A percentile compares a stretch with the other conserved stretches of the same genome.
Conservation (phyloP, 2,797 vertebrate species). For the Acanthopagrus latus region DNA sequence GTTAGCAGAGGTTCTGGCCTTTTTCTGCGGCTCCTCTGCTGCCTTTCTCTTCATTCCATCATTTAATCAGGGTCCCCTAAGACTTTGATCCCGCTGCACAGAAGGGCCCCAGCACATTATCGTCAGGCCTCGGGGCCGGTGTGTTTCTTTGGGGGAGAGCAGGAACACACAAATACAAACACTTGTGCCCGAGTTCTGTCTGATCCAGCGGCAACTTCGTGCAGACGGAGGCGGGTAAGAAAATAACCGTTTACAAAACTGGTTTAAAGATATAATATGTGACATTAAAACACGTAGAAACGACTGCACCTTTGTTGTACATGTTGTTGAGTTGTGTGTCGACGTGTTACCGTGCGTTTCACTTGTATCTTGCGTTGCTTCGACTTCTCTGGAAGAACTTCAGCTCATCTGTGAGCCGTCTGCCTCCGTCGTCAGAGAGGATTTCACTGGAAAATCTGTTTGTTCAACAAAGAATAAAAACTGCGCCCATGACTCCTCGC, state of each 20-base stretch:
- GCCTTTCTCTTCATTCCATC: slow-evolving; percentile 43
- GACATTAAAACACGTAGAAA: too few relatives aligned
- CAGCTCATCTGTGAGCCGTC: too few relatives aligned
- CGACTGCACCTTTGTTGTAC: too few relatives aligned
- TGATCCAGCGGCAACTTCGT: neutral
- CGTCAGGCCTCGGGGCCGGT: slow-evolving; percentile 14
- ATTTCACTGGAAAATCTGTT: too few relatives aligned
- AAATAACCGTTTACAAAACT: neutral
- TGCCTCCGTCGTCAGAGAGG: too few relatives aligned
- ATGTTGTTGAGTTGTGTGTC: too few relatives aligned
- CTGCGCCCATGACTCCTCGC: too few relatives aligned
- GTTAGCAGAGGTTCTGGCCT: slow-evolving; percentile 39
- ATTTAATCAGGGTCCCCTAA: slow-evolving; percentile 53
- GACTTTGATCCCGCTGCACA: slow-evolving; percentile 62
- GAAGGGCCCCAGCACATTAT: slow-evolving; percentile 30
- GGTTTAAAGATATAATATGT: neutral
- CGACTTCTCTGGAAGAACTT: too few relatives aligned
- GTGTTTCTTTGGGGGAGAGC: neutral
- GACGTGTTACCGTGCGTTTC: too few relatives aligned
- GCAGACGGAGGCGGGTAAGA: neutral
- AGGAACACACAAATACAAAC: neutral
- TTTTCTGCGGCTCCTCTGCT: slow-evolving; percentile 33
- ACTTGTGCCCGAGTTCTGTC: neutral
- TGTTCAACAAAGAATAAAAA: too few relatives aligned
- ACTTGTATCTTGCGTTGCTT: too few relatives aligned